Evolutionary conservation across 2,113 vertebrate species (phyloP).

Genomic region (Boleophthalmus pectinirostris): DNA sequence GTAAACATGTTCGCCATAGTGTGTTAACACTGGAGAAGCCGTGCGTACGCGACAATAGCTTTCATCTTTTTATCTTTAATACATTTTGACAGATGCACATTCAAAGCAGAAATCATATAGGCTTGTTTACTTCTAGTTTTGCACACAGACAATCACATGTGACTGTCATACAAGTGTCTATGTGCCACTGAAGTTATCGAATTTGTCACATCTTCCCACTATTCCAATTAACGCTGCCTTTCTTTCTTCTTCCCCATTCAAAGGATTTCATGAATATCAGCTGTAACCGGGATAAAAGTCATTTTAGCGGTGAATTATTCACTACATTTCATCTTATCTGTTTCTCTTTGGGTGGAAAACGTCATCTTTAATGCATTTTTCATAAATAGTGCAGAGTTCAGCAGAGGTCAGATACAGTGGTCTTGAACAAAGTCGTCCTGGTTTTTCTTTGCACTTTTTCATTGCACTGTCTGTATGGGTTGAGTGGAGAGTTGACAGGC

Average conservation of each 20-base stretch:
- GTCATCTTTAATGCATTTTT: conserved; percentile 24
- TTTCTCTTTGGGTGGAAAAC: conserved; percentile 33
- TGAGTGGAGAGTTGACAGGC: conserved; percentile 10
- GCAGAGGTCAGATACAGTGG: conserved; percentile 23
- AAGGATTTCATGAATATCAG: conserved; percentile 39
- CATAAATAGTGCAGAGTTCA: conserved; percentile 17
- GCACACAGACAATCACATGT: conserved; percentile 8
- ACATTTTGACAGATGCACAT: not conserved
- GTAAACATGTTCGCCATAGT: too few relatives aligned
- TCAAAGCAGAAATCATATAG: not conserved
- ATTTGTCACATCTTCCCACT: conserved; percentile 28
- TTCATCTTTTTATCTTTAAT: not conserved
- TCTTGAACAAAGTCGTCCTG: conserved; percentile 17
- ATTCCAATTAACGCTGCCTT: conserved; percentile 32
- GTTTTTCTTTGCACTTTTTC: not conserved
- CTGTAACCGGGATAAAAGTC: conserved; percentile 54
- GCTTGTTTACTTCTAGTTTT: not conserved
- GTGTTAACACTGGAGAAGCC: not conserved
- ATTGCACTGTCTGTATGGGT: conserved; percentile 1
- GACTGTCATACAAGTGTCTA: conserved; percentile 13
- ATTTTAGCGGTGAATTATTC: conserved; percentile 57
- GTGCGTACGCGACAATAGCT: not conserved
- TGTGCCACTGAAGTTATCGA: not conserved
- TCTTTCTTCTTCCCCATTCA: conserved; percentile 28
- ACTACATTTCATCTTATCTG: conserved; percentile 27